Base-by-base conservation (phyloP, 2,113 vertebrate species). In the Microtus richardsoni region DNA sequence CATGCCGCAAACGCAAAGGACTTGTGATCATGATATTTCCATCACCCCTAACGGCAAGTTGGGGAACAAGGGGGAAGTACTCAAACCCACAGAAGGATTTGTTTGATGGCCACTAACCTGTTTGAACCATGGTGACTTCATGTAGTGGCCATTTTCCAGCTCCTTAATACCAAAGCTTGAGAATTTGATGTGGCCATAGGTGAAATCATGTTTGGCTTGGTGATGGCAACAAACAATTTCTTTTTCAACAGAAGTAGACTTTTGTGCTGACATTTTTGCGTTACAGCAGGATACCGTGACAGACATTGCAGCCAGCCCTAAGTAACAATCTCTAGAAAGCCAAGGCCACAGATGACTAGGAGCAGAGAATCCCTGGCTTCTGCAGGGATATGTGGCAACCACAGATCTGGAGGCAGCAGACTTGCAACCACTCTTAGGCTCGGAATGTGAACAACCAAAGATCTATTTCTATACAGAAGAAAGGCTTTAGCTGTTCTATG, bases 1-100 rank as follows among this genome's bases (percentile, higher is more conserved):
- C 39, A n/a, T 64, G 58, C 58, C 91, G 49, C 95, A 95, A 87
- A 87, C 49, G 14, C 71, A 97, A 66, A 93, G 91, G 47, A 77
- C 47, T 47, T 8, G 30, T 4, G 22, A 70, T 84, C 82, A 91
- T 78, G 49, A 41, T 47, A 93, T 26, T 89, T 96, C 75, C 93
- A 80, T 39, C 70, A 91, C 70, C 64, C 64, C 41, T 93, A 58
- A 95, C n/a, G 79, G 73, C 58, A 89, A 88, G 70, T 4, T 93
- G 58, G 36, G 64, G 60, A 36, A 71, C 62, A 90, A 79, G 17
- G 0, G 7, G 3, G 11, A 80, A n/a, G 47, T 13, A 89, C 47
- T 87, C n/a, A 33, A 6, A 39, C 22, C 14, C 47, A 80, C 86
- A 39, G 39, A 97, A 94, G 14, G 52, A 90, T 24, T 47, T 87